Conservation (phyloP, 2,797 vertebrate species). For the Brachyalestes nurse region DNA sequence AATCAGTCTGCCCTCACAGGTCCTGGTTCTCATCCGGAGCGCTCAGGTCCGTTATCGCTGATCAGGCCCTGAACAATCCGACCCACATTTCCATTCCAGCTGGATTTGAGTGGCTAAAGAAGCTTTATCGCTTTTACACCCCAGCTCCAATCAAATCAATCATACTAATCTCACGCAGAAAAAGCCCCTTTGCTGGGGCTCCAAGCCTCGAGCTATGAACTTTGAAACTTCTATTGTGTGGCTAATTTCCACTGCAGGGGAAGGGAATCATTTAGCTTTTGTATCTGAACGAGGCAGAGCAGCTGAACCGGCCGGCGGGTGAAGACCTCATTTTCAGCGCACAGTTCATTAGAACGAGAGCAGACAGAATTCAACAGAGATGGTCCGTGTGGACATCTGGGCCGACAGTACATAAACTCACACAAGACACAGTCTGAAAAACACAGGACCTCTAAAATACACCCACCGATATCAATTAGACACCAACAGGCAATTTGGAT, state of each 20-base stretch:
- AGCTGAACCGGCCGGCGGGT: slow-evolving; percentile 28
- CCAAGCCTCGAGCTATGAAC: slow-evolving; percentile 17
- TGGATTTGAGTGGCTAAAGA: slow-evolving; percentile 46
- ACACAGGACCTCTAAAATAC: not conserved
- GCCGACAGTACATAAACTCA: not conserved
- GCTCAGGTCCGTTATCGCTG: slow-evolving; percentile 10
- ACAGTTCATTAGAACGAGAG: slow-evolving; percentile 22
- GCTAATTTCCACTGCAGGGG: slow-evolving; percentile 31
- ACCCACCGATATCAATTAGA: not conserved
- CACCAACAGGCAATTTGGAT: no score
- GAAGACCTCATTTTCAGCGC: slow-evolving; percentile 28
- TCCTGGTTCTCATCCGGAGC: slow-evolving; percentile 5
- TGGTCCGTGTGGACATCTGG: not conserved
- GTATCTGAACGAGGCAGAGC: slow-evolving; percentile 23
- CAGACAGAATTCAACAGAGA: slow-evolving; percentile 18
- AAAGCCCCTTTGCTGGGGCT: slow-evolving; percentile 26
- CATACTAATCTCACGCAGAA: slow-evolving; percentile 31
- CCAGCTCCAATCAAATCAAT: slow-evolving; percentile 29
- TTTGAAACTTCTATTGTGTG: slow-evolving; percentile 37
- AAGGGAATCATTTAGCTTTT: slow-evolving; percentile 9
- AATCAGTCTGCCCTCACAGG: not conserved
- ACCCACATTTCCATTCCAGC: slow-evolving; percentile 30
- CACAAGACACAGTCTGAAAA: not conserved
- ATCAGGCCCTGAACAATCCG: not conserved
- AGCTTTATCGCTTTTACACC: slow-evolving; percentile 40